Evolutionary conservation across 1,140 invertebrate species (phyloP).

Genomic region (Lepidotrigona ventralis): DNA sequence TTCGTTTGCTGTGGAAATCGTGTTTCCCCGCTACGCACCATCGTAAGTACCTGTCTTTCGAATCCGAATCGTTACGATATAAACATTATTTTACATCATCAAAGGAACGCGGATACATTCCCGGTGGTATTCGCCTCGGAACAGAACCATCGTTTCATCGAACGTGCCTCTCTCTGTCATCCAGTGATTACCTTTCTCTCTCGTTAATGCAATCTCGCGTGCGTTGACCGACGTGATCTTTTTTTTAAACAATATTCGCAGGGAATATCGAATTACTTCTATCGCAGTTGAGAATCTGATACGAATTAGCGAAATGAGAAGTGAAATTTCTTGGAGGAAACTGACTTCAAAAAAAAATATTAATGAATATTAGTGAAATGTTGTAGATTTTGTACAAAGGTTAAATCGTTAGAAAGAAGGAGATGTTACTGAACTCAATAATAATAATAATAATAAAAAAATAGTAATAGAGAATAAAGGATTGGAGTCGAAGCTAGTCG

Average conservation of each 20-base stretch:
- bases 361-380: neutral
- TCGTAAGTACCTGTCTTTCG: constrained; percentile 14
- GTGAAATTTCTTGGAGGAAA: neutral
- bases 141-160: neutral
- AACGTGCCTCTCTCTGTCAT: neutral
- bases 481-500: too few species aligned
- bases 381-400: neutral
- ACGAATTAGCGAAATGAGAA: neutral
- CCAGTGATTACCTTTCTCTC: neutral
- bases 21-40: neutral
- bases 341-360: neutral
- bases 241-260: neutral
- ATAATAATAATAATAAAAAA: too few species aligned
- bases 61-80: constrained; percentile 20
- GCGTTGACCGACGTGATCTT: too few species aligned
- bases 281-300: neutral
- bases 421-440: too few species aligned
- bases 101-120: constrained; percentile 22
- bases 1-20: neutral
- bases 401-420: neutral
- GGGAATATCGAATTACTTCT: neutral
- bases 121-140: neutral
- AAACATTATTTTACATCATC: constrained; percentile 34
- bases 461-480: too few species aligned
- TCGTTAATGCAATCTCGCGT: neutral